Conservation (phyloP, 2,797 vertebrate species). For the Iguana delicatissima region DNA sequence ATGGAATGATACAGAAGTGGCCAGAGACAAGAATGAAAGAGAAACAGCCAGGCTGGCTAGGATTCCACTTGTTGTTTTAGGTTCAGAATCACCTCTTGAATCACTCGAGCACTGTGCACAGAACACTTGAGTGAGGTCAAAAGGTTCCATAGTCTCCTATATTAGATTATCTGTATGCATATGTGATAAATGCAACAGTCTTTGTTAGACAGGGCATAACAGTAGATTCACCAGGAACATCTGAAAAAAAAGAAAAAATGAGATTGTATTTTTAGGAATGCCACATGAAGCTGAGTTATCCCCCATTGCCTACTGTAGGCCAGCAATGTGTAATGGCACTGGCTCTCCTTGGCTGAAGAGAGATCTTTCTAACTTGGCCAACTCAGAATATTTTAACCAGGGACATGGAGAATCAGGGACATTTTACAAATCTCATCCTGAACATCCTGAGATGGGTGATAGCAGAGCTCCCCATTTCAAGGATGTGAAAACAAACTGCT, state of each 20-base stretch:
- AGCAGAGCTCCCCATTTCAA: no score
- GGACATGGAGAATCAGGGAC: not conserved
- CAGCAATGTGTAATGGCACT: no score
- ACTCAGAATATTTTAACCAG: not conserved
- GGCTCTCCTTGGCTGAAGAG: not conserved
- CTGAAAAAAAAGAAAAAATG: not conserved
- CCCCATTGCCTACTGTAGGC: no score
- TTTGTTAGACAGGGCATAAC: not conserved
- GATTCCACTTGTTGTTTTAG: not conserved
- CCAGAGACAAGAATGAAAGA: no score
- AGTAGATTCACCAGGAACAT: not conserved
- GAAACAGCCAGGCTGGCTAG: not conserved
- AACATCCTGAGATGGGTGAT: no score
- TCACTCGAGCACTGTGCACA: not conserved
- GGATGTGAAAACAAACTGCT: no score
- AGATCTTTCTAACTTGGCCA: not conserved
- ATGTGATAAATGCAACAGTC: not conserved
- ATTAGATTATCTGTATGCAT: not conserved
- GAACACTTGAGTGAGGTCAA: not conserved
- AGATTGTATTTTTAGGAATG: not conserved
- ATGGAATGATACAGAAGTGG: no score
- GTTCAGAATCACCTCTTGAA: not conserved
- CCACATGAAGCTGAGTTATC: not conserved
- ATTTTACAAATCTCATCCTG: no score
- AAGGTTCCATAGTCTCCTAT: not conserved